Base-by-base conservation (phyloP, 2,888 invertebrate species). In the Eupithecia pulchellata region DNA sequence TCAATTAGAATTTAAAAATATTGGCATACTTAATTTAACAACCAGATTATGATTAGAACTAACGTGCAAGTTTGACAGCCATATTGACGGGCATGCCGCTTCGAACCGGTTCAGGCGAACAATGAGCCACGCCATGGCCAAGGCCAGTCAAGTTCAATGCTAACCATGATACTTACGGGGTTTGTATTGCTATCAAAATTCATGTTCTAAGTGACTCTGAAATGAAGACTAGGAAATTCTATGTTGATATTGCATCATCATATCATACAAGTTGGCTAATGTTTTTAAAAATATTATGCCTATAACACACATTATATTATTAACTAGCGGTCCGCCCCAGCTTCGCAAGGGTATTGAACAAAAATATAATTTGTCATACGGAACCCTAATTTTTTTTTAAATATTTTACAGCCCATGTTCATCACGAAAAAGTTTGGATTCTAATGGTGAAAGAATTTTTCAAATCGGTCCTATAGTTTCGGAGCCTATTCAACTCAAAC, bases 91-190 rank as follows among this genome's bases (percentile, higher is more conserved):
- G 32, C 58, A 30, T n/a, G n/a, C 58, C 58, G 30, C 30, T 32
- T 60, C 4, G 5, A 60, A 60, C 58, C 58, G 58, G 58, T 60
- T 60, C 4, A 29, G 52, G 17, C 57, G 32, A 60, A 32, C 58
- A 60, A 60, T 60, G 58, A 30, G 30, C 58, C 13, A 42, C 68
- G 52, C 66, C 71, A 76, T 75, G 71, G 72, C 57, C 72, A 76
- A 77, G 77, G 77, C 72, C 76, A 76, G 58, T 63, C 69, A 71
- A 64, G 72, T 71, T 68, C 66, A 63, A 58, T 64, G 36, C 63
- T 17, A 52, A 42, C 52, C 60, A 27, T 65, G 65, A 60, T 66
- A 55, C 58, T 30, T 66, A 55, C 58, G n/a, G 58, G 8, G 30
- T 20, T 30, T 30, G 32, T 30, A n/a, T 1, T 57, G 58, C n/a